A percentile compares a stretch with the other conserved stretches of the same genome.
phyloP scores from a whole-genome alignment of 1,140 invertebrate genomes.

The Hyles vespertilio region DNA sequence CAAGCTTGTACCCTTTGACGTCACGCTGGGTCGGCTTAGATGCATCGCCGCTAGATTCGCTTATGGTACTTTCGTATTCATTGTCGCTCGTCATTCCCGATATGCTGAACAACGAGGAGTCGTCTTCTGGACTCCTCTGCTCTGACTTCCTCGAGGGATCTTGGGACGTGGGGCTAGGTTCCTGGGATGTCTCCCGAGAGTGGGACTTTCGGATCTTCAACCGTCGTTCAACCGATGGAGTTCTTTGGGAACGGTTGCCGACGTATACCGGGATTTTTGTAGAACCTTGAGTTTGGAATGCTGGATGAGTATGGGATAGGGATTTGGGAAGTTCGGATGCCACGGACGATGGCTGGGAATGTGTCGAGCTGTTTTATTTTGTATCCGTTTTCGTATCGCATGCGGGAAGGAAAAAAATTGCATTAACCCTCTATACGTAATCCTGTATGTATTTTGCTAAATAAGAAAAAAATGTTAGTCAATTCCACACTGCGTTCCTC shows the following conservation, averaged over 20 bases:
- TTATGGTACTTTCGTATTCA: slow-evolving; percentile 72
- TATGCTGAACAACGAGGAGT: slow-evolving; percentile 75
- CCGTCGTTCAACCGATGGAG: slow-evolving; percentile 54
- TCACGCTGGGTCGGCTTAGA: slow-evolving; percentile 70
- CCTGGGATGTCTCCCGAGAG: slow-evolving; percentile 60
- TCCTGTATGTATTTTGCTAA: slow-evolving; percentile 5
- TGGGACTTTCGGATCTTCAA: slow-evolving; percentile 49
- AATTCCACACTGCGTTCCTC: slow-evolving; percentile 8
- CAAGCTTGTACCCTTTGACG: slow-evolving; percentile 65
- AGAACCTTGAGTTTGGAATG: slow-evolving; percentile 69
- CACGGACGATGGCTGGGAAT: slow-evolving; percentile 74
- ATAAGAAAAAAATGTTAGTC: slow-evolving; percentile 13
- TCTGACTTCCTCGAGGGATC: slow-evolving; percentile 64
- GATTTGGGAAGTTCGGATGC: slow-evolving; percentile 67
- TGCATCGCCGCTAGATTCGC: slow-evolving; percentile 70
- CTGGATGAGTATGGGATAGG: slow-evolving; percentile 64
- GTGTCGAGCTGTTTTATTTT: slow-evolving; percentile 63
- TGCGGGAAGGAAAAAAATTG: slow-evolving; percentile 60
- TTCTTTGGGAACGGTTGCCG: slow-evolving; percentile 54
- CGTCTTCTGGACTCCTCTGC: slow-evolving; percentile 73
- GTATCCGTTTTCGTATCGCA: slow-evolving; percentile 59
- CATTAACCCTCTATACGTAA: slow-evolving; percentile 14
- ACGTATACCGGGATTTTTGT: slow-evolving; percentile 71
- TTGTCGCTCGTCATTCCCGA: slow-evolving; percentile 75
- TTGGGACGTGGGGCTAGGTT: slow-evolving; percentile 65